These are phyloP conservation scores for Rissa tridactyla DNA, from an alignment of 2,113 vertebrate genomes.

Conservation along the genomic window DNA sequence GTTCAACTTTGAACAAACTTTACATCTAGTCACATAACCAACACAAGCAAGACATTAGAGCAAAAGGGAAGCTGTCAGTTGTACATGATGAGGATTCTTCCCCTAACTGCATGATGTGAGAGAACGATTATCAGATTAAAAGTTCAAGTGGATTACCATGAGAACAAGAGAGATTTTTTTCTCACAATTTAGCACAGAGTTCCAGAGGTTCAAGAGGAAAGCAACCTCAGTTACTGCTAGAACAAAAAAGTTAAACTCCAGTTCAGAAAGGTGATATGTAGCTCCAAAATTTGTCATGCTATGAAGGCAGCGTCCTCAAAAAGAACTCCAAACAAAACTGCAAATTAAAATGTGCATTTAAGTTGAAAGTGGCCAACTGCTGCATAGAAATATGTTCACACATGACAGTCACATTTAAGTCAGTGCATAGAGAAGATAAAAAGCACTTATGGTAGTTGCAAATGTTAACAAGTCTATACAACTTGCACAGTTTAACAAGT, in stretches of 20 bases:
- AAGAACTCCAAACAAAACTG: conserved; percentile 62
- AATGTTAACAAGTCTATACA: conserved; percentile 82
- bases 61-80: conserved; percentile 48
- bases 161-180: conserved; percentile 52
- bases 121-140: conserved; percentile 55
- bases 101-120: conserved; percentile 34
- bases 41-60: conserved; percentile 62
- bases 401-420: conserved; percentile 90
- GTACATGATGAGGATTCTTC: conserved; percentile 24
- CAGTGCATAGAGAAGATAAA: conserved; percentile 94
- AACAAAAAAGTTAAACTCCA: conserved; percentile 5
- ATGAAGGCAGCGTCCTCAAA: conserved; percentile 41
- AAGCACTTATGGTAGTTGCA: conserved; percentile 95
- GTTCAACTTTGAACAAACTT: conserved; percentile 58
- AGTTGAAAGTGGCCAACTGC: conserved; percentile 71
- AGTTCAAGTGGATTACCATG: conserved; percentile 64
- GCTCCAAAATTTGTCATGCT: conserved; percentile 59
- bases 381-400: conserved; percentile 87
- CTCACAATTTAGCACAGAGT: conserved; percentile 66
- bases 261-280: conserved; percentile 32
- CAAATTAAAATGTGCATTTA: conserved; percentile 63
- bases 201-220: conserved; percentile 54
- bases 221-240: conserved; percentile 33
- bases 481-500: conserved; percentile 71
- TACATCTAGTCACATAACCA: conserved; percentile 59